These are phyloP conservation scores for Quadroppia sp. DNA, from an alignment of 2,888 invertebrate species.

Conservation along the genomic window DNA sequence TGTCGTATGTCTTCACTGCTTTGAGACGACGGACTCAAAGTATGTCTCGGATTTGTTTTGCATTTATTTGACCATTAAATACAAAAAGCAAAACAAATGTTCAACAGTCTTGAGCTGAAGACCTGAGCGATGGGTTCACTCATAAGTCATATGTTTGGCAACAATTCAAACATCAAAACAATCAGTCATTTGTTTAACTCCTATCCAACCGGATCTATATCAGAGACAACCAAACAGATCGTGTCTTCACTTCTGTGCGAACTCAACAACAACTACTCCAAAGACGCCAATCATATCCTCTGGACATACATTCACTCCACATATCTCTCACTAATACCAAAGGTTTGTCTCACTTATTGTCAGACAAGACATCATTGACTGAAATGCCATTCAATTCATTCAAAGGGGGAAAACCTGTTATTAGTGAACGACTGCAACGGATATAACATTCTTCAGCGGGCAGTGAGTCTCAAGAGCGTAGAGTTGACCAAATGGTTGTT, in stretches of 20 bases:
- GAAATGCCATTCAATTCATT: slow-evolving; percentile 42
- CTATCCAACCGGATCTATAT: slow-evolving; percentile 40
- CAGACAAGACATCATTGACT: neutral
- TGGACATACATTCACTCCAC: slow-evolving; percentile 23
- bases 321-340: slow-evolving; percentile 8
- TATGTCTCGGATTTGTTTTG: no score
- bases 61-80: neutral
- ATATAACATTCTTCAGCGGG: slow-evolving; percentile 68
- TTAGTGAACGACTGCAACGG: slow-evolving; percentile 65
- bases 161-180: slow-evolving; percentile 1
- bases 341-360: neutral
- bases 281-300: slow-evolving; percentile 29
- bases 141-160: slow-evolving; percentile 14
- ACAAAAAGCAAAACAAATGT: neutral
- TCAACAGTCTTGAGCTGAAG: neutral
- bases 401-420: slow-evolving; percentile 65
- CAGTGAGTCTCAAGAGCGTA: slow-evolving; percentile 66
- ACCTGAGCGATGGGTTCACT: neutral
- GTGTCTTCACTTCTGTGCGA: slow-evolving; percentile 46
- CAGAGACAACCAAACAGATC: slow-evolving; percentile 44
- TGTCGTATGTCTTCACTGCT: neutral
- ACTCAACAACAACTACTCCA: slow-evolving; percentile 39
- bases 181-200: slow-evolving; percentile 30
- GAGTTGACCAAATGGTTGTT: slow-evolving; percentile 66
- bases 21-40: no score